Evolutionary conservation across 2,888 invertebrate genomes (phyloP).

Genomic region (Hybos culiciformis): DNA sequence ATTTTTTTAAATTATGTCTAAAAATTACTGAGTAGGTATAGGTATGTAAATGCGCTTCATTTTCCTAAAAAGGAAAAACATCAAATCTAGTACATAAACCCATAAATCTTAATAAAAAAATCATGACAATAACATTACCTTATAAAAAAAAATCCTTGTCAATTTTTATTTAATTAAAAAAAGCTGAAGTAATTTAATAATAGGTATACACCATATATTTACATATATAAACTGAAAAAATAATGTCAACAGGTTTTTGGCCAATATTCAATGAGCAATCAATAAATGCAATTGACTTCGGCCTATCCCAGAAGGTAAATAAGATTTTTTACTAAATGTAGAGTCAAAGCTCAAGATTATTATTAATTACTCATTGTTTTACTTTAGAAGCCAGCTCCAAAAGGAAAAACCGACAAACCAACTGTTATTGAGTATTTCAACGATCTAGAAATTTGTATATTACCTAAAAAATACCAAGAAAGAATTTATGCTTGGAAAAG

Average conservation of each 20-base stretch:
- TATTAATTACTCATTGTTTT: background rate
- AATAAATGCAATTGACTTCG: background rate
- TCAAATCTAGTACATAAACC: too few species aligned
- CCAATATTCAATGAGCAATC: background rate
- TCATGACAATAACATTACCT: too few species aligned
- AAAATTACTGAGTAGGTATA: too few species aligned
- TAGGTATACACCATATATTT: too few species aligned
- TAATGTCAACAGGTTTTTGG: background rate
- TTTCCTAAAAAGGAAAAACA: too few species aligned
- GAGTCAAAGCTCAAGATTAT: too few species aligned
- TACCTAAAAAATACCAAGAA: constrained; percentile 6
- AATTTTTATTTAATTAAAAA: too few species aligned
- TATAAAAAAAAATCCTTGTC: too few species aligned
- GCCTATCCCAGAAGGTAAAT: background rate
- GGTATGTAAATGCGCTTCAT: too few species aligned
- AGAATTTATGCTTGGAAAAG: constrained; percentile 23
- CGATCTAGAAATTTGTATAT: constrained; percentile 5
- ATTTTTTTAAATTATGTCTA: too few species aligned
- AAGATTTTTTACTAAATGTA: background rate
- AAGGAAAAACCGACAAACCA: background rate
- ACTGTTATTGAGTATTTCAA: background rate
- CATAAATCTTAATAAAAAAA: too few species aligned
- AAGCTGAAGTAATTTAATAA: too few species aligned
- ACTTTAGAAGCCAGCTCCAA: background rate
- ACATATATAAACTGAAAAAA: background rate